Evolutionary conservation across 2,113 vertebrate species (phyloP).

Genomic region (Sapayoa aenigma): DNA sequence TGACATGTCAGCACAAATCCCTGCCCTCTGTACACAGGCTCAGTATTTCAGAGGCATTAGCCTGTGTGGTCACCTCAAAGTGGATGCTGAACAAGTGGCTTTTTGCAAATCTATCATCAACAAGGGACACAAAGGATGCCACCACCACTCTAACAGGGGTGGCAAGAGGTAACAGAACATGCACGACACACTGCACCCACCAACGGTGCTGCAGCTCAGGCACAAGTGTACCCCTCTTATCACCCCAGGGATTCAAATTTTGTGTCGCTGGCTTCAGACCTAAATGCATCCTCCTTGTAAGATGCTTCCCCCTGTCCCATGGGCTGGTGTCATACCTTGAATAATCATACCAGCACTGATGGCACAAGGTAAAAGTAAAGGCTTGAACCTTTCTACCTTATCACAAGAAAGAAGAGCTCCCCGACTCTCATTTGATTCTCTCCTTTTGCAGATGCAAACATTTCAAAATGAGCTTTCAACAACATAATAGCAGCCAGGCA

Average conservation of each 20-base stretch:
- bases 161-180: neutral
- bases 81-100: neutral
- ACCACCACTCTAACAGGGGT: neutral
- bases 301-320: neutral
- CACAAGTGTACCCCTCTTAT: neutral
- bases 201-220: fast-evolving
- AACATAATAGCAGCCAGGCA: neutral
- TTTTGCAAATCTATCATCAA: neutral
- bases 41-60: neutral
- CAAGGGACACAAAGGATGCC: neutral
- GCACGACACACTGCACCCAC: fast-evolving
- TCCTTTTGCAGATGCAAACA: neutral
- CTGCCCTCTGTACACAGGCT: conserved; percentile 31
- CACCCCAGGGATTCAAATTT: neutral
- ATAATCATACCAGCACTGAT: fast-evolving
- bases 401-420: neutral
- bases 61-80: neutral
- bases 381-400: neutral
- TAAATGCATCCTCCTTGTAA: neutral
- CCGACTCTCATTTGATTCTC: neutral
- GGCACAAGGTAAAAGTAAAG: neutral
- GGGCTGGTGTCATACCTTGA: neutral
- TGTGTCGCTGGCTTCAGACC: neutral
- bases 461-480: neutral
- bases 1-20: conserved; percentile 57